Evolutionary conservation across 2,888 invertebrate species (phyloP), one percentile per base, ranked within the genome.

Genomic region (Odontocerum albicorne): DNA sequence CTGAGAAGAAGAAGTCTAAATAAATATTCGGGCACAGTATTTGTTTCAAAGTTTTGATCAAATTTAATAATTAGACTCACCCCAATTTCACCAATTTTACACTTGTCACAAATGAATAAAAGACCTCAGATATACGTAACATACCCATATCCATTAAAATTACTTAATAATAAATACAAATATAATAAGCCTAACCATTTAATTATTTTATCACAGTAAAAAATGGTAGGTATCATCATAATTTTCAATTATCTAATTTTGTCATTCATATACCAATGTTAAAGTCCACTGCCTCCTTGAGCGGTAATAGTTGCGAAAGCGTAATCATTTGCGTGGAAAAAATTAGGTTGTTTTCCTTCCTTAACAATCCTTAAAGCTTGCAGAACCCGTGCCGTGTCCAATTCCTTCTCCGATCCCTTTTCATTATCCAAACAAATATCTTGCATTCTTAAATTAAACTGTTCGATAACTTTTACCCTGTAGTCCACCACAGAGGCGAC

Each of bases 331-430:
- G 75, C 77, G 17, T 79, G 70, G 50, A 77, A 68, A 57, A 84
- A 82, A 55, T 74, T 78, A 0, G 83, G 83, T 1, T 80, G 80
- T 66, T 83, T 85, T 3, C 86, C 86, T 67, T 86, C 86, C 63
- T 85, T 85, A 1, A 90, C 89, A 40, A 87, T 83, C 64, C 90
- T 83, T 58, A 96, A 77, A 1, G 97, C 97, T 69, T 93, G 89
- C 59, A 96, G 73, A 31, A 97, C 90, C 32, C 92, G 85, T 0
- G 96, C 94, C 2, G 92, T 96, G 66, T 97, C 96, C 63, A 96
- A 70, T 70, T 97, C 97, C 63, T 88, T 87, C 66, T 89, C 89
- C 8, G 90, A 87, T 0, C 94, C 88, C 62, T 84, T 88, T 66
- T 92, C 90, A 67, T 91, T 92, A 67, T 98, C 97, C 56, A 97